Conservation (phyloP, 1,140 invertebrate genomes). For the Polyergus mexicanus region DNA sequence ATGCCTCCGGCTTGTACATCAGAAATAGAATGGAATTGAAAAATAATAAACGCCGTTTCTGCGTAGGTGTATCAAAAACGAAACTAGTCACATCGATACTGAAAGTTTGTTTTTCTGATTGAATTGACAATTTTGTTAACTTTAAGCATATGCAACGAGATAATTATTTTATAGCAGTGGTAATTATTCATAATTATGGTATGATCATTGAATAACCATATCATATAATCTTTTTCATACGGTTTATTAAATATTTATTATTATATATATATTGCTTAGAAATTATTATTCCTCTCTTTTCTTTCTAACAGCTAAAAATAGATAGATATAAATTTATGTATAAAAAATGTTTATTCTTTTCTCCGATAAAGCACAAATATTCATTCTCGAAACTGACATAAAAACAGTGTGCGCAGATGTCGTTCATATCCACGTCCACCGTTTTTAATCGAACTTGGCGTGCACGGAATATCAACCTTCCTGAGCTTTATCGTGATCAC, state of each 20-base stretch:
- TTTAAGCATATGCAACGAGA: neutral
- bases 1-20: constrained; percentile 9
- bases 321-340: neutral
- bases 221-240: neutral
- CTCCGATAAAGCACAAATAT: constrained; percentile 45
- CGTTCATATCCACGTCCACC: constrained; percentile 22
- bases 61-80: neutral
- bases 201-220: neutral
- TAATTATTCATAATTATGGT: neutral
- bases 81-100: constrained; percentile 16
- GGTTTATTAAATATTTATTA: neutral
- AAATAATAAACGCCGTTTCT: constrained; percentile 12
- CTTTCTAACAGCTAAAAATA: neutral
- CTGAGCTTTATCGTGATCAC: constrained; percentile 42
- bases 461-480: constrained; percentile 30
- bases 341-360: constrained; percentile 22
- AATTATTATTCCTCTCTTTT: neutral
- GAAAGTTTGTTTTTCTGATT: constrained; percentile 5
- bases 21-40: neutral
- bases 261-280: neutral
- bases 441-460: constrained; percentile 53
- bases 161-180: neutral
- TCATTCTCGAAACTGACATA: constrained; percentile 16
- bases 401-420: constrained; percentile 14
- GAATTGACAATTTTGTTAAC: neutral